These are phyloP conservation scores for Romanogobio albipinnatus DNA, from an alignment of 2,113 vertebrate species.

Conservation along the genomic window DNA sequence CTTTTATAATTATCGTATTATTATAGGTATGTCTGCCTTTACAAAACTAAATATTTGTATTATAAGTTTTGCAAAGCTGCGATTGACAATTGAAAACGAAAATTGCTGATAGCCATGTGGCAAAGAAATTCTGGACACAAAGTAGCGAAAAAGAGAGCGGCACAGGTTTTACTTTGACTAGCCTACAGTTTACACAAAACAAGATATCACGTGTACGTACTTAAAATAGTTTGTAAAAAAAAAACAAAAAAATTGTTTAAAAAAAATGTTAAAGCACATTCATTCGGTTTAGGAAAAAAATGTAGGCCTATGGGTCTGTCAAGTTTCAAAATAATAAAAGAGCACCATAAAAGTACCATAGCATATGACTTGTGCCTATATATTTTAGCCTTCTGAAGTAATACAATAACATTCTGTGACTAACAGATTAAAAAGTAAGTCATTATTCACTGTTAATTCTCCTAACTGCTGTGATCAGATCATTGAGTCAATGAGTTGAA, in stretches of 20 bases:
- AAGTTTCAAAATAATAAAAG: neutral
- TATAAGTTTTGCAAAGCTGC: too few relatives aligned
- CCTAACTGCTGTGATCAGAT: neutral
- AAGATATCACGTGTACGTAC: too few relatives aligned
- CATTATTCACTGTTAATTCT: neutral
- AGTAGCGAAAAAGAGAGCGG: neutral
- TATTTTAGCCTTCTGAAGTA: neutral
- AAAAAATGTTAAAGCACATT: neutral
- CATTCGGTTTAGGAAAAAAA: neutral
- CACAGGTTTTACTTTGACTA: neutral
- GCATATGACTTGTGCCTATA: neutral
- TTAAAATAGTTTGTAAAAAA: too few relatives aligned
- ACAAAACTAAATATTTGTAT: neutral
- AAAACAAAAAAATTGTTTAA: too few relatives aligned
- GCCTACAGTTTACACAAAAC: neutral
- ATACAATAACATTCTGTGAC: neutral
- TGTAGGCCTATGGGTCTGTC: neutral
- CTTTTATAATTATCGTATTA: neutral
- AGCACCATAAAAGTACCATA: neutral
- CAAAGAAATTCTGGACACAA: neutral
- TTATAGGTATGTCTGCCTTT: neutral
- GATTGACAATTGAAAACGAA: neutral
- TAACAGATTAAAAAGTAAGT: neutral
- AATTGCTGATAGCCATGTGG: neutral
- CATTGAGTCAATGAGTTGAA: neutral